phyloP scores from a whole-genome alignment of 1,140 invertebrate genomes.

The Lanistes nyassanus region DNA sequence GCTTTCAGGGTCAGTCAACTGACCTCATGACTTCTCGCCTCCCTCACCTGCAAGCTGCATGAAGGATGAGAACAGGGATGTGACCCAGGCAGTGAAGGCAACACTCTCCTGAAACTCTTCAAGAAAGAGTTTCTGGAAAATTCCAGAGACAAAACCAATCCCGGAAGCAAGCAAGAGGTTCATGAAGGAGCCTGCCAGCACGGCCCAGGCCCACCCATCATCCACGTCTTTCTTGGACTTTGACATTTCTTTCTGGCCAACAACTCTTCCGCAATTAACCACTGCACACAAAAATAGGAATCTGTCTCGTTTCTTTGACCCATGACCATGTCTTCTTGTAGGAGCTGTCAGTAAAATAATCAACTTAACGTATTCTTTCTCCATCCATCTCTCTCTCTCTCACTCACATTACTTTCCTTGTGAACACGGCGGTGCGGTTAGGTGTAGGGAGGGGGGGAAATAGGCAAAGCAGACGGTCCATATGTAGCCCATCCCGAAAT shows the following conservation, averaged over 20 bases:
- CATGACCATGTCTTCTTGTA: too few species aligned
- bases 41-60: conserved; percentile 32
- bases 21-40: background rate
- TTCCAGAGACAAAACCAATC: conserved; percentile 30
- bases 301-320: background rate
- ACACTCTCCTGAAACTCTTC: conserved; percentile 34
- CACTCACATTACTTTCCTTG: too few species aligned
- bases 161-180: conserved; percentile 29
- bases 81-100: conserved; percentile 32
- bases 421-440: too few species aligned
- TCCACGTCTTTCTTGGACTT: conserved; percentile 19
- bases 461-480: too few species aligned
- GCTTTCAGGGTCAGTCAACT: background rate
- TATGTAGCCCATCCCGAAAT: too few species aligned
- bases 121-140: conserved; percentile 35
- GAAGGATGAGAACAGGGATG: conserved; percentile 29
- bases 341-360: too few species aligned
- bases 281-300: background rate
- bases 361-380: too few species aligned
- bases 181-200: conserved; percentile 26
- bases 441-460: too few species aligned
- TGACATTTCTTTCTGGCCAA: background rate
- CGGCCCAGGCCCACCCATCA: conserved; percentile 32
- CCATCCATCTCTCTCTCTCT: background rate
- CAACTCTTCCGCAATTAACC: background rate